Evolutionary conservation across 2,888 invertebrate genomes (phyloP).

Genomic region (Drosophila falleni): DNA sequence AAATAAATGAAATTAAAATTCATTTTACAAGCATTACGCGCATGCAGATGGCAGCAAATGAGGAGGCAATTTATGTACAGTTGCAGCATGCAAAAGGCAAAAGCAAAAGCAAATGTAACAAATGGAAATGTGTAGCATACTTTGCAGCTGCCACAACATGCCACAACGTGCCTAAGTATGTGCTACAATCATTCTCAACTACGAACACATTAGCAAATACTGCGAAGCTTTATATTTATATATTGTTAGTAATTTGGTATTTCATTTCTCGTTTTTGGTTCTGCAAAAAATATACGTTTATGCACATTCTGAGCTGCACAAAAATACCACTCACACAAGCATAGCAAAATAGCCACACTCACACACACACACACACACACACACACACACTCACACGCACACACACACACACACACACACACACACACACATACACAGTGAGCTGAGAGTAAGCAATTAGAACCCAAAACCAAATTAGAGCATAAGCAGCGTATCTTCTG

Average conservation of each 20-base stretch:
- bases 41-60: conserved; percentile 60
- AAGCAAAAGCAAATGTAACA: conserved; percentile 33
- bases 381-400: conserved; percentile 8
- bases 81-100: conserved; percentile 61
- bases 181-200: conserved; percentile 59
- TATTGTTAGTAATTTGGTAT: conserved; percentile 39
- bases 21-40: conserved; percentile 61
- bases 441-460: conserved; percentile 58
- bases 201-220: conserved; percentile 80
- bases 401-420: conserved; percentile 23
- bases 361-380: conserved; percentile 13
- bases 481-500: conserved; percentile 67
- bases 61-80: conserved; percentile 53
- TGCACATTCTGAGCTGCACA: conserved; percentile 49
- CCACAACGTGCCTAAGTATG: conserved; percentile 26
- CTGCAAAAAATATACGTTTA: conserved; percentile 61
- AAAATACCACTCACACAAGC: conserved; percentile 21
- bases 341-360: conserved; percentile 29
- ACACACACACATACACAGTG: conserved; percentile 30
- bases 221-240: conserved; percentile 83
- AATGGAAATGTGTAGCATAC: conserved; percentile 54
- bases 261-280: conserved; percentile 45
- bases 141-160: conserved; percentile 62
- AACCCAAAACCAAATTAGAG: conserved; percentile 72
- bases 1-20: conserved; percentile 68